phyloP scores from a whole-genome alignment of 2,888 invertebrate species.

The Microplitis deprimator region DNA sequence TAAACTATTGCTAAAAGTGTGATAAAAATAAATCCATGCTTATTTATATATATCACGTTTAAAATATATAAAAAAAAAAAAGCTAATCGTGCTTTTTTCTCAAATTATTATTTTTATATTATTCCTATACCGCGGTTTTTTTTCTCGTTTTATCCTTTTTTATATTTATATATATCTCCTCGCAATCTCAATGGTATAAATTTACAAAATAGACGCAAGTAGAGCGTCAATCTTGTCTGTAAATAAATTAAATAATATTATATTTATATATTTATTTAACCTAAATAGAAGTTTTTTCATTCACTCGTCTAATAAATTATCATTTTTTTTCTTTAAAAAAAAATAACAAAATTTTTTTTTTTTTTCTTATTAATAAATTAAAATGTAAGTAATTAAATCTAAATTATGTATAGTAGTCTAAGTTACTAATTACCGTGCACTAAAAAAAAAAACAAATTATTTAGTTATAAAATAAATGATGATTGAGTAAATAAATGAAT shows the following conservation, averaged over 20 bases:
- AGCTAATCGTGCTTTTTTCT: not conserved
- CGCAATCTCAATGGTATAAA: not conserved
- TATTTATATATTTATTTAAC: not conserved
- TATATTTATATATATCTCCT: not conserved
- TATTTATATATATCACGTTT: not conserved
- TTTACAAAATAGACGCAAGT: constrained; percentile 26
- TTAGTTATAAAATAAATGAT: not conserved
- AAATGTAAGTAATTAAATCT: too few relatives aligned
- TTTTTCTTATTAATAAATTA: too few relatives aligned
- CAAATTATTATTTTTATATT: not conserved
- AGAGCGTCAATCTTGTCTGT: constrained; percentile 30
- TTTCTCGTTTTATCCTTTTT: constrained; percentile 5
- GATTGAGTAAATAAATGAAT: not conserved
- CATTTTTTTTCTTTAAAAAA: not conserved
- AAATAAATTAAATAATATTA: constrained; percentile 26
- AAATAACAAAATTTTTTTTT: too few relatives aligned
- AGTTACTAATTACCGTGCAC: not conserved
- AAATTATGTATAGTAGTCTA: not conserved
- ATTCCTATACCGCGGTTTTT: not conserved
- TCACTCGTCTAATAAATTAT: too few relatives aligned
- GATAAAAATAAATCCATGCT: not conserved
- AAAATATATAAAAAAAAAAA: not conserved
- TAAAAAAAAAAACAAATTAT: not conserved
- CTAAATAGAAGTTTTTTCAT: not conserved
- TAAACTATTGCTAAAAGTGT: not conserved